Percentiles rank a stretch among this genome's conserved stretches.
These are phyloP conservation scores for Pipistrellus pygmaeus DNA, from an alignment of 2,797 vertebrate species.

Conservation along the genomic window DNA sequence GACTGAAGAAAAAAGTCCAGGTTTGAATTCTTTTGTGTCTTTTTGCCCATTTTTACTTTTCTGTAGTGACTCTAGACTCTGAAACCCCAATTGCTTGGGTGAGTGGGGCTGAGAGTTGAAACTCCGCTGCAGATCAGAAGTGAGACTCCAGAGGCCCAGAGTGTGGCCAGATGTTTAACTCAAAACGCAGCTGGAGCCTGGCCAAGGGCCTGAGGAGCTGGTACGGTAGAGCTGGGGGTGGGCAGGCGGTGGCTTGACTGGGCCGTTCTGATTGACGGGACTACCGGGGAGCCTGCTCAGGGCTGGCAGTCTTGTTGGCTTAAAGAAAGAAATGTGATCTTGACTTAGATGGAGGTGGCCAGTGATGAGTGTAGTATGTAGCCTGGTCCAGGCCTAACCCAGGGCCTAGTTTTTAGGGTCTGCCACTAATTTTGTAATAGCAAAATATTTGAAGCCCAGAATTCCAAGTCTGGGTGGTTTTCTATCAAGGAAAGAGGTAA, in stretches of 20 bases:
- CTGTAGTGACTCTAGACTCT: constrained; percentile 8
- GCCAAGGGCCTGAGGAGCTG: background rate
- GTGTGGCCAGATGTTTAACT: background rate
- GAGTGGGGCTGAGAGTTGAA: background rate
- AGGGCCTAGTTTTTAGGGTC: background rate
- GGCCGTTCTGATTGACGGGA: too few species aligned
- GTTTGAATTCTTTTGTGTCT: background rate
- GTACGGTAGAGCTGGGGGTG: background rate
- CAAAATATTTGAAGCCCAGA: background rate
- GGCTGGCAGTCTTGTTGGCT: background rate
- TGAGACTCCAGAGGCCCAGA: background rate
- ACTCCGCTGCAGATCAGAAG: background rate
- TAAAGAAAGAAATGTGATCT: background rate
- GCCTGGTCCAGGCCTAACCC: background rate
- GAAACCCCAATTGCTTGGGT: background rate
- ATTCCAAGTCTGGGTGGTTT: background rate
- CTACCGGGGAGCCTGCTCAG: background rate
- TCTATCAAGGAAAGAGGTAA: background rate
- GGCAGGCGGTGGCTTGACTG: background rate
- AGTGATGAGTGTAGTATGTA: too few species aligned
- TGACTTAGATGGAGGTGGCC: background rate
- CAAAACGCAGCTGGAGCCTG: background rate
- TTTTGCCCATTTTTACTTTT: background rate
- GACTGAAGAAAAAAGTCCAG: background rate
- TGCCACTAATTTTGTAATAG: background rate